These are phyloP conservation scores for Lycophotia porphyrea DNA, from an alignment of 2,888 invertebrate species.

Conservation along the genomic window DNA sequence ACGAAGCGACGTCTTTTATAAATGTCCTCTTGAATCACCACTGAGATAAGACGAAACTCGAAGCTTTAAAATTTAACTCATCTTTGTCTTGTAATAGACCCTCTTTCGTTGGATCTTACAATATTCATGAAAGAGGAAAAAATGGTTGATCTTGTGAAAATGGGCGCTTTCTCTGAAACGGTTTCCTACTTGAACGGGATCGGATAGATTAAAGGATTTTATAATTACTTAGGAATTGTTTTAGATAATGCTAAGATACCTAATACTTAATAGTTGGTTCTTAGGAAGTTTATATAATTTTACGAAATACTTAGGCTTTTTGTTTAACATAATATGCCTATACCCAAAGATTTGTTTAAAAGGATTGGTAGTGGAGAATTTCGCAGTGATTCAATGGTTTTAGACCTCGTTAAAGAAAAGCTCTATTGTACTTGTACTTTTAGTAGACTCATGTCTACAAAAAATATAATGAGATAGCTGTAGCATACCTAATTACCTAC, in stretches of 20 bases:
- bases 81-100: constrained; percentile 21
- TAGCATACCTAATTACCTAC: background rate
- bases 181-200: background rate
- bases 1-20: constrained; percentile 35
- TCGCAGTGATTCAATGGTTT: background rate
- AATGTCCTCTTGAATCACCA: constrained; percentile 35
- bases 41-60: constrained; percentile 16
- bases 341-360: background rate
- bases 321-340: background rate
- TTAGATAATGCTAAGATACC: background rate
- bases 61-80: constrained; percentile 33
- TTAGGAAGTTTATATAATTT: background rate
- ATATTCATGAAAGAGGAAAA: constrained; percentile 8
- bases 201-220: background rate
- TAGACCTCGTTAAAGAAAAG: background rate
- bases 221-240: constrained; percentile 16
- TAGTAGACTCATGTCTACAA: background rate
- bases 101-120: constrained; percentile 15
- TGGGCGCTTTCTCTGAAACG: background rate
- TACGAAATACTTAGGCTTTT: background rate
- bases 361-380: background rate
- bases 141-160: background rate
- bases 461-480: background rate
- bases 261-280: background rate
- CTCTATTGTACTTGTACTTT: background rate